A percentile compares a stretch with the other conserved stretches of the same genome.
Conservation (phyloP, 2,797 vertebrate species). For the Rhabdomys pumilio region DNA sequence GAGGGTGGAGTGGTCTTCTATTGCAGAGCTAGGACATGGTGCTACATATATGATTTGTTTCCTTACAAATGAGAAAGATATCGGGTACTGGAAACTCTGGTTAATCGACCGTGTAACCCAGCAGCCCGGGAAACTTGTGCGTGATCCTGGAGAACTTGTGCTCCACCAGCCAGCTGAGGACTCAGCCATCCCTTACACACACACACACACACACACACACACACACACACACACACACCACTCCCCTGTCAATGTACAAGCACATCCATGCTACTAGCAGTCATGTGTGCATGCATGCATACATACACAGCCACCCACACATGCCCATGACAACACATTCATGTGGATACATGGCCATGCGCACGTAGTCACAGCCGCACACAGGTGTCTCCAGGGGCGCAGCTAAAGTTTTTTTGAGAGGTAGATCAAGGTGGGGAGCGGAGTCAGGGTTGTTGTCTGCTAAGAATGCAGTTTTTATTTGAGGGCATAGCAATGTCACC, state of each 20-base stretch:
- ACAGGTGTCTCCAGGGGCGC: neutral
- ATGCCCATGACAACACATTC: neutral
- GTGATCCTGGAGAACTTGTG: neutral
- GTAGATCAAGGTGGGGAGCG: neutral
- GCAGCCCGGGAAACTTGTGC: neutral
- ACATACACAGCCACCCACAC: neutral
- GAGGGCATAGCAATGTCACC: neutral
- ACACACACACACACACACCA: neutral
- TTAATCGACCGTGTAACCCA: fast-evolving
- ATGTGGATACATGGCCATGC: fast-evolving
- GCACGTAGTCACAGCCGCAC: neutral
- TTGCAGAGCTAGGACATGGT: neutral
- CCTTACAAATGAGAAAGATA: neutral
- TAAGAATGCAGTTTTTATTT: neutral
- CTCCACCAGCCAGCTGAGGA: neutral
- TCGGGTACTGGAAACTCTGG: too few species aligned
- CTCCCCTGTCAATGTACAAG: neutral
- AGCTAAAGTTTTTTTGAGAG: neutral
- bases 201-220: neutral
- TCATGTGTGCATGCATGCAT: neutral
- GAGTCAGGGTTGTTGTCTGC: neutral
- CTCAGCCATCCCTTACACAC: neutral
- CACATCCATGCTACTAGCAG: neutral
- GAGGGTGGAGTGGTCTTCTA: neutral
- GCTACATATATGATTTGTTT: neutral